These are phyloP conservation scores for Electrona antarctica DNA, from an alignment of 2,113 vertebrate genomes.

Conservation along the genomic window DNA sequence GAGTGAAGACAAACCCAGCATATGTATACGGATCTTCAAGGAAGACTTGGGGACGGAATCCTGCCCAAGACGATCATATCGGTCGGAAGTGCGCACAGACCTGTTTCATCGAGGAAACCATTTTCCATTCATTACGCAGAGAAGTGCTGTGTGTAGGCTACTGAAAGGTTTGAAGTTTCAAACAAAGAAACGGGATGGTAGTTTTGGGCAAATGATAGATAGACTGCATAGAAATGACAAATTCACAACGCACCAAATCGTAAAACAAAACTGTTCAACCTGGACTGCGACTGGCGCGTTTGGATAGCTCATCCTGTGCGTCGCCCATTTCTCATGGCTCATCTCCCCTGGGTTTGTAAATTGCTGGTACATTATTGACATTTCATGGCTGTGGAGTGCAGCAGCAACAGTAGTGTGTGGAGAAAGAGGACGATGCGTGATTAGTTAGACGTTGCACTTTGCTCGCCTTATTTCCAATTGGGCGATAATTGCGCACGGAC, in stretches of 20 bases:
- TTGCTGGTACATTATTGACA: conserved; percentile 48
- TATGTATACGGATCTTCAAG: conserved; percentile 51
- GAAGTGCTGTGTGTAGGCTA: conserved; percentile 27
- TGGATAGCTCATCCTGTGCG: conserved; percentile 58
- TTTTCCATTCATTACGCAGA: conserved; percentile 54
- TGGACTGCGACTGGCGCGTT: conserved; percentile 65
- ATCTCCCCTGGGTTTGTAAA: conserved; percentile 35
- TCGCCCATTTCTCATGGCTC: conserved; percentile 49
- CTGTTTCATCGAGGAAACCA: conserved; percentile 33
- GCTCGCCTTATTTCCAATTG: conserved; percentile 49
- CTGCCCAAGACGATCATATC: conserved; percentile 35
- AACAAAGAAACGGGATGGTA: conserved; percentile 50
- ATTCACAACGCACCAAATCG: conserved; percentile 63
- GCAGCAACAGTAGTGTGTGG: conserved; percentile 58
- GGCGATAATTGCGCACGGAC: conserved; percentile 63
- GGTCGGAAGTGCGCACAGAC: conserved; percentile 49
- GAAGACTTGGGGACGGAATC: conserved; percentile 51
- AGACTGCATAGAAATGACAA: conserved; percentile 58
- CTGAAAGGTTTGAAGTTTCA: conserved; percentile 56
- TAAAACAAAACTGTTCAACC: conserved; percentile 56
- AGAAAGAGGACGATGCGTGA: conserved; percentile 63
- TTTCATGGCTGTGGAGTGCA: conserved; percentile 70
- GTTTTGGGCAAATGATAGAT: conserved; percentile 42
- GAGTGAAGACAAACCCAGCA: conserved; percentile 56
- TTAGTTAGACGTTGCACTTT: conserved; percentile 68